Evolutionary conservation across 2,113 vertebrate genomes (phyloP).

Genomic region (Brachyhypopomus gauderio): DNA sequence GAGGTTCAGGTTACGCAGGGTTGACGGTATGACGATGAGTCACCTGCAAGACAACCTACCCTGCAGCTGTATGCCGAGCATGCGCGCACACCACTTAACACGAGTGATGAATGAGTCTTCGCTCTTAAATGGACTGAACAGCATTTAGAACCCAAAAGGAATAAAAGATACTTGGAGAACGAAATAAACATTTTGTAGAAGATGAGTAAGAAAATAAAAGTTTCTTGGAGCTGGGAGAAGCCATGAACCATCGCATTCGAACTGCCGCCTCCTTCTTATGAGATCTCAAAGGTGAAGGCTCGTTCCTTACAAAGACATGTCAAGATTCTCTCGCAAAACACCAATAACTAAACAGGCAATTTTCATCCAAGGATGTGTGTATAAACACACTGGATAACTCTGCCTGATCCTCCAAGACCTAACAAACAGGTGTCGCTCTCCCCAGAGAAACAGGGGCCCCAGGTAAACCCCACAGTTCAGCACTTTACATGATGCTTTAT

Average conservation of each 20-base stretch:
- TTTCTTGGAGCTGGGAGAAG: neutral
- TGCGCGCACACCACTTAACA: neutral
- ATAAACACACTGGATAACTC: no score
- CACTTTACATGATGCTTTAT: neutral
- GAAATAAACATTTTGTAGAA: neutral
- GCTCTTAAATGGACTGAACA: neutral
- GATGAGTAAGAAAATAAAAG: neutral
- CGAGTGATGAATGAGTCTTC: neutral
- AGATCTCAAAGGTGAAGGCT: no score
- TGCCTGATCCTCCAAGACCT: neutral
- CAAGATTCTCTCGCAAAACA: neutral
- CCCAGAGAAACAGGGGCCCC: neutral
- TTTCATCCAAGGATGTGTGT: neutral
- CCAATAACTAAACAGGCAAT: neutral
- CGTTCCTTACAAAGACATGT: neutral
- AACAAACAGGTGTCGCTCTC: neutral
- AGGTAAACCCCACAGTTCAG: neutral
- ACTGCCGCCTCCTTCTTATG: neutral
- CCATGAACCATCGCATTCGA: neutral
- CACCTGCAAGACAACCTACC: constrained; percentile 2
- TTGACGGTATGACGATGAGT: constrained; percentile 3
- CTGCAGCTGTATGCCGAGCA: constrained; percentile 1
- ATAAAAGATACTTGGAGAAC: neutral
- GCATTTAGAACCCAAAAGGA: no score
- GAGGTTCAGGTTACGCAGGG: constrained; percentile 45